Percentiles rank a stretch among this genome's conserved stretches.
Evolutionary conservation across 2,888 invertebrate genomes (phyloP).

Genomic region (Tetheella fluctuosa): DNA sequence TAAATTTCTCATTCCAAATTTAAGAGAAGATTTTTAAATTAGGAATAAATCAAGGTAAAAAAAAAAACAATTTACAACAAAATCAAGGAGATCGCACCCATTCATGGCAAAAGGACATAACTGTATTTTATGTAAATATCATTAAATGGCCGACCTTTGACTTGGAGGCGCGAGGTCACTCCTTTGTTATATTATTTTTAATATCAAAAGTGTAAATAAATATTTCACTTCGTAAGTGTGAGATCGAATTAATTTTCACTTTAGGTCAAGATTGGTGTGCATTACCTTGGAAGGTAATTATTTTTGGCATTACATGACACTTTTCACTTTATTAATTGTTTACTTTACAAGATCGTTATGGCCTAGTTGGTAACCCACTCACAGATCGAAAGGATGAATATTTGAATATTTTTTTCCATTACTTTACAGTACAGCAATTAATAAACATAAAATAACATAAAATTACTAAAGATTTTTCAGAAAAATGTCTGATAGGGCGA

Average conservation of each 20-base stretch:
- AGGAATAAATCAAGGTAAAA: background rate
- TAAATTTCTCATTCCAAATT: no score
- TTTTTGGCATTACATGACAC: background rate
- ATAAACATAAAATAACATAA: no score
- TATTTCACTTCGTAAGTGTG: background rate
- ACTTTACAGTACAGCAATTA: no score
- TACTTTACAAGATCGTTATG: background rate
- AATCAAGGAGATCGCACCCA: background rate
- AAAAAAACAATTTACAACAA: background rate
- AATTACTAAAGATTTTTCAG: no score
- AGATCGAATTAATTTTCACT: background rate
- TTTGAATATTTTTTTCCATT: background rate
- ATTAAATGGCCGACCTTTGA: slow-evolving; percentile 2
- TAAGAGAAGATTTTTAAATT: background rate
- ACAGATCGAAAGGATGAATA: background rate
- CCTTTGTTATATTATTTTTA: background rate
- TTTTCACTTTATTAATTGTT: background rate
- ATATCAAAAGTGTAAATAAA: background rate
- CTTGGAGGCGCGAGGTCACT: background rate
- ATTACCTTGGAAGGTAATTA: background rate
- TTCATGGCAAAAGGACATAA: background rate
- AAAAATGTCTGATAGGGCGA: no score
- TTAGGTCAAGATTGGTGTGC: background rate
- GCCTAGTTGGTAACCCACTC: background rate
- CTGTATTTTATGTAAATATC: background rate